Conservation (phyloP, 1,140 invertebrate genomes). For the Trachelipus rathkii region DNA sequence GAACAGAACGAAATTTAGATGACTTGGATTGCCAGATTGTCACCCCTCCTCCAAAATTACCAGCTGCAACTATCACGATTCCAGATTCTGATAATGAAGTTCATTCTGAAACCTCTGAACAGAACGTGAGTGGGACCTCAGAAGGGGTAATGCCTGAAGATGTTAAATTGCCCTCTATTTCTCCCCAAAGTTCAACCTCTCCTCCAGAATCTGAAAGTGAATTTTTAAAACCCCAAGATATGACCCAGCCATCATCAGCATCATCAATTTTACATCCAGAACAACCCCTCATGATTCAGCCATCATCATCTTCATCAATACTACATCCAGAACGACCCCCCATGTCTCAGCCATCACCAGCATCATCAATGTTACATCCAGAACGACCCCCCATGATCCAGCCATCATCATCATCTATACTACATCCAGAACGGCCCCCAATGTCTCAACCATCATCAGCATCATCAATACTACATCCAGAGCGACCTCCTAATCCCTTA, state of each 20-base stretch:
- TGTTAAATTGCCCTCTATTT: neutral
- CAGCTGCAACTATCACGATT: slow-evolving; percentile 44
- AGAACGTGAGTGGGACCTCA: neutral
- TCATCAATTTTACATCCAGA: too few relatives aligned
- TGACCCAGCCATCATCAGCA: neutral
- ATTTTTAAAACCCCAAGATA: neutral
- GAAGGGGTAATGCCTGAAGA: neutral
- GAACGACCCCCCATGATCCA: too few relatives aligned
- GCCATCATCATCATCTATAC: too few relatives aligned
- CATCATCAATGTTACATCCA: too few relatives aligned
- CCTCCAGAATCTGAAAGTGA: neutral
- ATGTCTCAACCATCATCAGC: too few relatives aligned
- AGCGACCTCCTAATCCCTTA: too few relatives aligned
- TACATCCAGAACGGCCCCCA: too few relatives aligned
- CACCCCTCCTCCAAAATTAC: slow-evolving; percentile 39
- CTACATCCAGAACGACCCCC: too few relatives aligned
- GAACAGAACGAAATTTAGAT: neutral
- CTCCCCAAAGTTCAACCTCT: neutral
- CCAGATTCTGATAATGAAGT: slow-evolving; percentile 41
- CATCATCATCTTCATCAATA: too few relatives aligned
- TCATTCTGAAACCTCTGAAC: slow-evolving; percentile 19
- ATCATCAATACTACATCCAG: too few relatives aligned
- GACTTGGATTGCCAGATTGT: slow-evolving; percentile 44
- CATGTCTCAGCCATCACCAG: too few relatives aligned
- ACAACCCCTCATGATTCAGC: too few relatives aligned